Base-by-base conservation (phyloP, 1,140 invertebrate genomes). In the Drosophila mauritiana region DNA sequence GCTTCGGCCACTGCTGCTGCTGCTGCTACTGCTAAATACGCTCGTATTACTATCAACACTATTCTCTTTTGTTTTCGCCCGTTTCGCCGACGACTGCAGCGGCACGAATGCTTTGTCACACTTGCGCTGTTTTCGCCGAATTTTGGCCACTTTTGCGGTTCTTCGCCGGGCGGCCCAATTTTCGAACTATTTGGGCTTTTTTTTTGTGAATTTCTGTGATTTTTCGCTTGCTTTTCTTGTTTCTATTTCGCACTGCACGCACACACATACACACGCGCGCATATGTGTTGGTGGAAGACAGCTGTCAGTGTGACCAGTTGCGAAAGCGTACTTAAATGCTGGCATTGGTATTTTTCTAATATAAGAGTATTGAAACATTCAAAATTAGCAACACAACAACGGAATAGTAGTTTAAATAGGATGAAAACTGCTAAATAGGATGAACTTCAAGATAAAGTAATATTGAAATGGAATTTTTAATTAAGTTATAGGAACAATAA, bases 31-130 rank as follows among this genome's bases (percentile, higher is more conserved):
- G 62, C 82, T 86, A 15, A 81, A 45, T 69, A 81, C 78, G 81
- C 81, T 85, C 48, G 82, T 81, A 45, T 84, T 86, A 67, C 83
- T 88, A 73, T 89, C 83, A 89, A 88, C 84, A 68, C 84, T 88
- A 65, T 89, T 89, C 58, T 89, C 84, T 84, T 89, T 89, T 89
- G 84, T 89, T 89, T 89, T 89, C 62, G 84, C 83, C 77, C 84
- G 73, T 72, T 89, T 89, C 61, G 85, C 61, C 52, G 61, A 74
- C 68, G 80, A 68, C 64, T 86, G 78, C 70, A 59, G 69, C 63
- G 70, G 84, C 84, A 80, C 84, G 72, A 68, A 89, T 59, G 55
- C 73, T 83, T 89, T 89, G 76, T 89, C 85, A 80, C 85, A 68
- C 65, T 89, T 89, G 74, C 84, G 80, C 80, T 89, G 84, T 89